Conservation (phyloP, 35 echinoderm and acorn worm genomes). For the Heliocidaris tuberculata region DNA sequence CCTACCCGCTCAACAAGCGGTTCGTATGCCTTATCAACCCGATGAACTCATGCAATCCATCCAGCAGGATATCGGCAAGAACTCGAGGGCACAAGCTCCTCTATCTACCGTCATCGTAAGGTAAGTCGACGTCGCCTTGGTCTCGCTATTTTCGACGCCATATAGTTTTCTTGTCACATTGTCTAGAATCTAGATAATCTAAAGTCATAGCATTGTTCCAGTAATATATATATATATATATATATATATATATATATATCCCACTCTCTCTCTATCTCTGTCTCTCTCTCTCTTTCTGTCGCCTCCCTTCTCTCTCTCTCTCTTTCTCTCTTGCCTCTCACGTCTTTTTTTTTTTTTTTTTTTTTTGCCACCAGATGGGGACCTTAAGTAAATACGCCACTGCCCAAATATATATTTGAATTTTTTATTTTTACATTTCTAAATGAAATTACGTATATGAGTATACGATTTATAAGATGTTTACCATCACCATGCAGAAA, state of each 20-base stretch:
- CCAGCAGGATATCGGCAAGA: constrained; percentile 9
- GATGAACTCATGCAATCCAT: neutral
- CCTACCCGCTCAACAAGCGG: neutral
- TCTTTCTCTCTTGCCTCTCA: neutral
- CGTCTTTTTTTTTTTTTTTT: too few relatives aligned
- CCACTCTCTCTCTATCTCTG: too few relatives aligned
- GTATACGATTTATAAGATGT: too few relatives aligned
- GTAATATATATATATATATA: too few relatives aligned
- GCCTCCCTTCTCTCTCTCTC: neutral
- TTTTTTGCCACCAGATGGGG: too few relatives aligned
- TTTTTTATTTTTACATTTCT: too few relatives aligned
- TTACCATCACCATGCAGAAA: too few relatives aligned
- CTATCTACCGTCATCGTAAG: constrained; percentile 48
- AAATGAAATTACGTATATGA: too few relatives aligned
- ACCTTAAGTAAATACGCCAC: too few relatives aligned
- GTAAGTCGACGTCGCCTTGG: neutral
- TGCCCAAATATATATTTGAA: too few relatives aligned
- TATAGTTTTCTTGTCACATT: neutral
- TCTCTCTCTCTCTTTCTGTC: too few relatives aligned
- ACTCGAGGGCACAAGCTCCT: constrained; percentile 37
- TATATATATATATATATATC: too few relatives aligned
- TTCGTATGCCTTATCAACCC: neutral
- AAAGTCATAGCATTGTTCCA: neutral
- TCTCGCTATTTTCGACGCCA: neutral
- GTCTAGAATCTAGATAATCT: neutral